Percentiles rank a stretch among this genome's conserved stretches.
phyloP scores from a whole-genome alignment of 1,140 invertebrate genomes.

The Micrasema longulum region DNA sequence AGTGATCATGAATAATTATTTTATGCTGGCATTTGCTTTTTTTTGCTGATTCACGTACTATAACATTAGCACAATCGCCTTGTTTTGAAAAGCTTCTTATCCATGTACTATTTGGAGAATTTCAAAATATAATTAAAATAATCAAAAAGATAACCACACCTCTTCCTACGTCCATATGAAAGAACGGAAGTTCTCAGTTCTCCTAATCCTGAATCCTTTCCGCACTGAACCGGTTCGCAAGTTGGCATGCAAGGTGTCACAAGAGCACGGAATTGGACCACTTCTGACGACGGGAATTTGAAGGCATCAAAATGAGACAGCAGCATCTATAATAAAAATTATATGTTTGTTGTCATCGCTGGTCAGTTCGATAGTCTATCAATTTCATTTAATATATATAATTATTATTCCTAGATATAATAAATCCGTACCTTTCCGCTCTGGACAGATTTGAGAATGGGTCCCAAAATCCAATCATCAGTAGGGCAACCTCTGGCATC shows the following conservation, averaged over 20 bases:
- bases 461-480: conserved; percentile 93
- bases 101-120: too few relatives aligned
- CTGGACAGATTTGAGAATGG: conserved; percentile 82
- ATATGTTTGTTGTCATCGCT: too few relatives aligned
- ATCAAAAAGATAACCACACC: conserved; percentile 62
- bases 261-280: conserved; percentile 93
- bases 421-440: conserved; percentile 78
- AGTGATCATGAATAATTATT: too few relatives aligned
- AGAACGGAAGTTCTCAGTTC: conserved; percentile 81
- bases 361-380: too few relatives aligned
- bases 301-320: conserved; percentile 95
- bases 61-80: neutral
- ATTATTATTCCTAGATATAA: neutral
- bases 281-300: conserved; percentile 94
- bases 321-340: conserved; percentile 73
- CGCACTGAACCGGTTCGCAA: conserved; percentile 91
- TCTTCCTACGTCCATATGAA: conserved; percentile 82
- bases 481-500: conserved; percentile 93
- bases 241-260: conserved; percentile 93
- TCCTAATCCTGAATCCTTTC: conserved; percentile 80
- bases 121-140: too few relatives aligned
- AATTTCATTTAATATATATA: too few relatives aligned
- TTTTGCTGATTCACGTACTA: neutral
- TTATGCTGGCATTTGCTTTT: neutral
- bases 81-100: too few relatives aligned